These are phyloP conservation scores for Linnaemya vulpina DNA, from an alignment of 2,888 invertebrate genomes.

Conservation along the genomic window DNA sequence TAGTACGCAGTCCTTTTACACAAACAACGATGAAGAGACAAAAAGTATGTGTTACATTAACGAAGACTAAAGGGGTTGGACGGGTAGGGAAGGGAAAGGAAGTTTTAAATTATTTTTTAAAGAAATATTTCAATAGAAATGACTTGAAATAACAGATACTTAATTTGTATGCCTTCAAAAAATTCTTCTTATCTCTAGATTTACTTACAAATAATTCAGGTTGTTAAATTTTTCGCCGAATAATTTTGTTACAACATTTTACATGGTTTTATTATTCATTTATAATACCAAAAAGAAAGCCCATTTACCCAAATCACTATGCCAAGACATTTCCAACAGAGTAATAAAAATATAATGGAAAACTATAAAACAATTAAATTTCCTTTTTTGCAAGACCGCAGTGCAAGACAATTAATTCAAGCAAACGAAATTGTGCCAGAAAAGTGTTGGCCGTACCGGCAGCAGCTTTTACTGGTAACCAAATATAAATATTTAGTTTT, in stretches of 20 bases:
- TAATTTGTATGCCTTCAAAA: conserved; percentile 12
- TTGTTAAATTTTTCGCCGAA: conserved; percentile 33
- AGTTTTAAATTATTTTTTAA: not conserved
- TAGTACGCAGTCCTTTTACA: conserved; percentile 30
- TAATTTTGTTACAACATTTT: conserved; percentile 16
- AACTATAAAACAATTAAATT: conserved; percentile 46
- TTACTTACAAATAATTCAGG: conserved; percentile 57
- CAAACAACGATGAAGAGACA: conserved; percentile 8
- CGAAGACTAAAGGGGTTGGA: conserved; percentile 30
- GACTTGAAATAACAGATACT: conserved; percentile 57
- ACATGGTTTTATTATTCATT: not conserved
- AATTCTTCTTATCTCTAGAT: conserved; percentile 15
- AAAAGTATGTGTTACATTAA: conserved; percentile 49
- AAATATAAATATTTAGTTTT: conserved; percentile 53
- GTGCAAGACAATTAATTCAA: conserved; percentile 40
- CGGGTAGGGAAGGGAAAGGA: not conserved
- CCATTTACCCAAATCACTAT: not conserved
- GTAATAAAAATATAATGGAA: not conserved
- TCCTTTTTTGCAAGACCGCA: conserved; percentile 3
- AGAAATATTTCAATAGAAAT: conserved; percentile 56
- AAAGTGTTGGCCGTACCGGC: conserved; percentile 17
- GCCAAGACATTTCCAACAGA: not conserved
- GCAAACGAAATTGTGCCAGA: conserved; percentile 4
- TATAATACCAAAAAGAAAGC: conserved; percentile 18
- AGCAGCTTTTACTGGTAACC: conserved; percentile 14